Conservation (phyloP, 2,113 vertebrate species). For the Pelvicachromis taeniatus region DNA sequence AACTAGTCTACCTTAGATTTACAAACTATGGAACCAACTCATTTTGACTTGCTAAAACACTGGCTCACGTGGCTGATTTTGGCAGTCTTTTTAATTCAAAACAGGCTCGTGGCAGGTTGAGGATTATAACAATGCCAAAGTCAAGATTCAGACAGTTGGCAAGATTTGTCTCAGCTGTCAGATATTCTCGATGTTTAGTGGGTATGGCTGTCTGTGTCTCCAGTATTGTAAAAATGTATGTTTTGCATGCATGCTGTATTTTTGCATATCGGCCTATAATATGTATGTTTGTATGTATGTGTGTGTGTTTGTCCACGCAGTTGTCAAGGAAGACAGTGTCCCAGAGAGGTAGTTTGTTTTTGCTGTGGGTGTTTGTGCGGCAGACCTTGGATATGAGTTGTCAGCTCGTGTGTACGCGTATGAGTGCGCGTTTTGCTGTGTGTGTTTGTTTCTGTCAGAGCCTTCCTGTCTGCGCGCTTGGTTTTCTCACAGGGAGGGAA, state of each 20-base stretch:
- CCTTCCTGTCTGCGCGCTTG: conserved; percentile 28
- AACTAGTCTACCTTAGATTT: background rate
- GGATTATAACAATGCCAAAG: conserved; percentile 28
- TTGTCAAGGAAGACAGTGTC: conserved; percentile 33
- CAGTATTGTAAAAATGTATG: background rate
- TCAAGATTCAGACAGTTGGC: conserved; percentile 35
- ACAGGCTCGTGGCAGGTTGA: conserved; percentile 14
- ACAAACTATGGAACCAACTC: background rate
- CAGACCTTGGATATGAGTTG: conserved; percentile 5
- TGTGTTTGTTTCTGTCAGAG: conserved; percentile 45
- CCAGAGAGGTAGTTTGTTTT: conserved; percentile 26
- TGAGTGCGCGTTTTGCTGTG: background rate
- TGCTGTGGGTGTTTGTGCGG: conserved; percentile 16
- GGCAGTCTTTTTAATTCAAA: conserved; percentile 7
- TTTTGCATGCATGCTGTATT: background rate
- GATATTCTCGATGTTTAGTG: background rate
- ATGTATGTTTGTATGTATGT: background rate
- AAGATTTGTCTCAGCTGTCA: conserved; percentile 36
- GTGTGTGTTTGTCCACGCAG: background rate
- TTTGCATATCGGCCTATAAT: background rate
- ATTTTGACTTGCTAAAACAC: background rate
- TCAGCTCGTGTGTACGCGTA: background rate
- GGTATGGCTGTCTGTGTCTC: background rate
- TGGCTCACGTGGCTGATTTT: conserved; percentile 16
- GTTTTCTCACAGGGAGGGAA: conserved; percentile 55